phyloP scores from a whole-genome alignment of 2,888 invertebrate genomes.

The Rotaria magnacalcarata region DNA sequence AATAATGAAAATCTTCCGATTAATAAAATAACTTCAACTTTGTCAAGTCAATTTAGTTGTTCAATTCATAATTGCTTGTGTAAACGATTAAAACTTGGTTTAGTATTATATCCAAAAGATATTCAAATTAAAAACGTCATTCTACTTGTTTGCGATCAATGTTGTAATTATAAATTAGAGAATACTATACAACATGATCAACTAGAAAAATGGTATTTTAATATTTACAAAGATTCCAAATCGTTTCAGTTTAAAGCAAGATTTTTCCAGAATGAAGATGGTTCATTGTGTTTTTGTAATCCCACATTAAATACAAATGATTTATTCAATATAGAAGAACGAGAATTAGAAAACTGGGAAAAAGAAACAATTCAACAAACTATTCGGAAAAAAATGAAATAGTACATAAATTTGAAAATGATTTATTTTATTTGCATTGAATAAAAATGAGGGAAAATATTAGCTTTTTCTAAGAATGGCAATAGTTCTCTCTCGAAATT shows the following conservation, averaged over 20 bases:
- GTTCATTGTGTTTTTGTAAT: background rate
- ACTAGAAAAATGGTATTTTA: slow-evolving; percentile 1
- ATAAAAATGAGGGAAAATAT: too few relatives aligned
- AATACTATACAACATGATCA: background rate
- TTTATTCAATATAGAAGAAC: background rate
- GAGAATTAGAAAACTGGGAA: background rate
- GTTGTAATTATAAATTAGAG: background rate
- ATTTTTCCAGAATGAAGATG: background rate
- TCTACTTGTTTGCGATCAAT: background rate
- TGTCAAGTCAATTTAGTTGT: background rate
- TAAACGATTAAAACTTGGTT: background rate
- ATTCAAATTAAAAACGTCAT: background rate
- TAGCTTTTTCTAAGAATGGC: too few relatives aligned
- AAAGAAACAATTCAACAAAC: background rate
- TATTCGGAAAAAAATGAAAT: background rate
- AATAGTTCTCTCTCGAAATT: too few relatives aligned
- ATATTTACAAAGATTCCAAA: background rate
- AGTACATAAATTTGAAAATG: background rate
- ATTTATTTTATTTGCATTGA: background rate
- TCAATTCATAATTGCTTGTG: slow-evolving; percentile 16
- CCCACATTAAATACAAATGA: background rate
- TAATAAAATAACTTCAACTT: background rate
- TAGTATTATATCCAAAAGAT: background rate
- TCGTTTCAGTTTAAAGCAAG: background rate
- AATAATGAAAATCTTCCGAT: background rate